Conservation (phyloP, 2,113 vertebrate species). For the Psophia crepitans region DNA sequence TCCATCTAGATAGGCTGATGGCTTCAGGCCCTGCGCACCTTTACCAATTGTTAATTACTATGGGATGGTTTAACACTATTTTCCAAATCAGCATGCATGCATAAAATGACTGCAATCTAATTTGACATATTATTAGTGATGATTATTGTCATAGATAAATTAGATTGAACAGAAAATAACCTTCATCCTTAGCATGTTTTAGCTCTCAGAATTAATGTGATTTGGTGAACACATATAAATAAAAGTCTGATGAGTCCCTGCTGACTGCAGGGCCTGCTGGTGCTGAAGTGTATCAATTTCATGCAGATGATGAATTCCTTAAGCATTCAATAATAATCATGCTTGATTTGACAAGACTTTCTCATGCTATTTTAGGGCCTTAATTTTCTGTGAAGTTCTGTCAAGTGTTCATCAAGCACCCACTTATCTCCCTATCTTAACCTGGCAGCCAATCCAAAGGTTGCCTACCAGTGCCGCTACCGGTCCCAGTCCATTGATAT, state of each 20-base stretch:
- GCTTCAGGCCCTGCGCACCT: conserved; percentile 64
- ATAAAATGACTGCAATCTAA: conserved; percentile 82
- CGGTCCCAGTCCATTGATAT: conserved; percentile 76
- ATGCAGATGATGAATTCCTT: conserved; percentile 88
- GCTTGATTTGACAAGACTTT: conserved; percentile 89
- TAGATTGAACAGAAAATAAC: conserved; percentile 88
- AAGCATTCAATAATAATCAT: conserved; percentile 85
- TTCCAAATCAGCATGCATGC: conserved; percentile 80
- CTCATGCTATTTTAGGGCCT: conserved; percentile 87
- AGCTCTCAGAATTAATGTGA: conserved; percentile 86
- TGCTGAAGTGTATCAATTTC: conserved; percentile 86
- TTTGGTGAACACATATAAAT: conserved; percentile 88
- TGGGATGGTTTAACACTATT: conserved; percentile 72
- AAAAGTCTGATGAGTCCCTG: conserved; percentile 85
- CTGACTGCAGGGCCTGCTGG: conserved; percentile 78
- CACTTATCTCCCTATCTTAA: conserved; percentile 84
- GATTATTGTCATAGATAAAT: conserved; percentile 88
- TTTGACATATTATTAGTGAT: conserved; percentile 86
- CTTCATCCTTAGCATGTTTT: conserved; percentile 87
- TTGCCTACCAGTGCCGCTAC: conserved; percentile 71
- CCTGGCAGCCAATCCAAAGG: conserved; percentile 82
- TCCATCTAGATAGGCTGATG: conserved; percentile 68
- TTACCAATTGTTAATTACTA: conserved; percentile 78
- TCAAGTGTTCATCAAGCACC: conserved; percentile 86
- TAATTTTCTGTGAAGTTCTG: conserved; percentile 90